phyloP scores from a whole-genome alignment of 2,888 invertebrate genomes.

The Lepas anatifera region DNA sequence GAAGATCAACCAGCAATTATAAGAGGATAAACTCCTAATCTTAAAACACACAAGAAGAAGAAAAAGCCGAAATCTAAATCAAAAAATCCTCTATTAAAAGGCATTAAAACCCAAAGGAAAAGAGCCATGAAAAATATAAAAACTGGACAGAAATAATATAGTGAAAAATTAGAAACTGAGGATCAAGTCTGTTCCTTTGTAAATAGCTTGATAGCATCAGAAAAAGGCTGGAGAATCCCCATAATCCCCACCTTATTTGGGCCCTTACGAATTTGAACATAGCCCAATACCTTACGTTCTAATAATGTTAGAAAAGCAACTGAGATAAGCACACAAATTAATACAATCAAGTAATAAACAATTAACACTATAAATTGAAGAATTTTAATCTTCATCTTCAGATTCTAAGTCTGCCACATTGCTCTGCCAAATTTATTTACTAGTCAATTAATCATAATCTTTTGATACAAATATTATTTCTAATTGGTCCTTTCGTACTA shows the following conservation, averaged over 20 bases:
- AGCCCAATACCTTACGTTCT: conserved; percentile 56
- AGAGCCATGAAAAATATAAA: conserved; percentile 47
- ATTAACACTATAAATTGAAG: conserved; percentile 37
- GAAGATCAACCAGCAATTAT: conserved; percentile 54
- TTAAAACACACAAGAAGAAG: conserved; percentile 52
- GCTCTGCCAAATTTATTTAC: conserved; percentile 53
- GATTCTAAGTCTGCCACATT: conserved; percentile 59
- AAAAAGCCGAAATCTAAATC: conserved; percentile 45
- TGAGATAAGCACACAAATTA: conserved; percentile 48
- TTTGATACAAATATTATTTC: conserved; percentile 47
- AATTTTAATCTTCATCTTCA: conserved; percentile 41
- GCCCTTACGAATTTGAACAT: conserved; percentile 59
- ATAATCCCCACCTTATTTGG: conserved; percentile 54
- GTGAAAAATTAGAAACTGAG: conserved; percentile 45
- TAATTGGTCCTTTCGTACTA: conserved; percentile 32
- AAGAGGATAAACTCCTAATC: conserved; percentile 49
- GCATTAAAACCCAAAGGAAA: conserved; percentile 46
- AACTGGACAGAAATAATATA: conserved; percentile 42
- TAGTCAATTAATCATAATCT: conserved; percentile 59
- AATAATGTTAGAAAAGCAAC: conserved; percentile 59
- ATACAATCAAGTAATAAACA: conserved; percentile 32
- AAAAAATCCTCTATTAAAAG: conserved; percentile 36
- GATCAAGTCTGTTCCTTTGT: conserved; percentile 49
- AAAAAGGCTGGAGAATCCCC: conserved; percentile 55
- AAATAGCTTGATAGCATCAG: conserved; percentile 59